These are phyloP conservation scores for Bufo gargarizans DNA, from an alignment of 2,113 vertebrate genomes.

Conservation along the genomic window DNA sequence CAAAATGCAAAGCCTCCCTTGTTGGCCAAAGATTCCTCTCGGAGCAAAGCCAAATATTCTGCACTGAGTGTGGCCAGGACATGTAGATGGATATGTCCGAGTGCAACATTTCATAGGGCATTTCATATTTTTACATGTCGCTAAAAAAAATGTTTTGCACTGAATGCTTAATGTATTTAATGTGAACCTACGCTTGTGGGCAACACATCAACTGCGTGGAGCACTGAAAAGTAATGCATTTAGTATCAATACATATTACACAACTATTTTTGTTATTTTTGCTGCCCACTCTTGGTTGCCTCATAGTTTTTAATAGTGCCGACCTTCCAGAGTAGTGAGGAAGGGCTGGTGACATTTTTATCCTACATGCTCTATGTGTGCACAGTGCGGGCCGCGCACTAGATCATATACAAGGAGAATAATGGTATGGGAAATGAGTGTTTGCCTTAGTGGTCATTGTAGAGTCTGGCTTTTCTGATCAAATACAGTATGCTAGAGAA, in stretches of 20 bases:
- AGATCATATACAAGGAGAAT: too few species aligned
- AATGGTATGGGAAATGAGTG: too few species aligned
- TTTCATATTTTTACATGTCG: not conserved
- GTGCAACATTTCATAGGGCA: not conserved
- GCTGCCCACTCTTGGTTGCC: too few species aligned
- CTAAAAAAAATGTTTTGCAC: not conserved
- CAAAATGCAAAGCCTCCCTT: slow-evolving; percentile 64
- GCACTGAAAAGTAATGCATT: not conserved
- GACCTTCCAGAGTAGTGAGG: too few species aligned
- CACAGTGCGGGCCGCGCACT: too few species aligned
- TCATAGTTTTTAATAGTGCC: too few species aligned
- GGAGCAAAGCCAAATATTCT: slow-evolving; percentile 79
- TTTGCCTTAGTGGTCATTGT: not conserved
- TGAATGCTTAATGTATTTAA: not conserved
- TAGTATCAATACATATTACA: not conserved
- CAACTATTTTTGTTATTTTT: not conserved
- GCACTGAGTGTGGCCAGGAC: slow-evolving; percentile 82
- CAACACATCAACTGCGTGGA: not conserved
- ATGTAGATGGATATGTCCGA: slow-evolving; percentile 64
- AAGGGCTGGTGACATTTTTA: too few species aligned
- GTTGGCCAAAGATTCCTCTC: slow-evolving; percentile 82
- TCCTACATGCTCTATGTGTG: too few species aligned
- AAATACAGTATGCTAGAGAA: too few species aligned
- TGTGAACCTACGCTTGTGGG: not conserved
- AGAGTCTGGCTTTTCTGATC: not conserved